These are phyloP conservation scores for Odobenus rosmarus DNA, from an alignment of 2,113 vertebrate genomes.

Conservation along the genomic window DNA sequence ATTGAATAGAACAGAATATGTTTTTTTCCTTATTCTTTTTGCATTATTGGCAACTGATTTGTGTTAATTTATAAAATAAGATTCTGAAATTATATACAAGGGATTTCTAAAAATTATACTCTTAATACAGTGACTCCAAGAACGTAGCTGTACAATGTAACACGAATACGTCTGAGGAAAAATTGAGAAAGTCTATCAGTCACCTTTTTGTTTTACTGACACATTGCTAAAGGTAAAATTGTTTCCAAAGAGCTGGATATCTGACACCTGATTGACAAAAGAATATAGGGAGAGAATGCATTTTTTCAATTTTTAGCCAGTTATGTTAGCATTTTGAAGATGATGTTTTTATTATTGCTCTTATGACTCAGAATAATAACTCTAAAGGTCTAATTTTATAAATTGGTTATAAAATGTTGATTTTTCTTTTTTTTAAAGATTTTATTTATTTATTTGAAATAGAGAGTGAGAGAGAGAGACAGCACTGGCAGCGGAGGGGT, in stretches of 20 bases:
- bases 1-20: neutral
- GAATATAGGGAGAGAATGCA: neutral
- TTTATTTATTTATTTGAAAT: neutral
- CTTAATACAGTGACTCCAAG: neutral
- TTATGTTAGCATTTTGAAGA: neutral
- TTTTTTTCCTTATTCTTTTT: neutral
- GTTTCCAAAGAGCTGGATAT: constrained; percentile 1
- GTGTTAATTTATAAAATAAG: neutral
- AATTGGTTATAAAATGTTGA: neutral
- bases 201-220: neutral
- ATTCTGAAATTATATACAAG: neutral
- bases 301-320: neutral
- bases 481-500: neutral
- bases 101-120: neutral
- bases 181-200: neutral
- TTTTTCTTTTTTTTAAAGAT: neutral
- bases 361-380: neutral
- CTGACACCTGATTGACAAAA: neutral
- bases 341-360: neutral
- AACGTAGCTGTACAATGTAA: neutral
- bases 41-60: neutral
- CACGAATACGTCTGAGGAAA: neutral
- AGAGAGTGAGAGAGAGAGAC: neutral
- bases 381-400: neutral
- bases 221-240: neutral